Evolutionary conservation across 2,113 vertebrate species (phyloP), one percentile per base, ranked within the genome.

Genomic region (Odobenus rosmarus): DNA sequence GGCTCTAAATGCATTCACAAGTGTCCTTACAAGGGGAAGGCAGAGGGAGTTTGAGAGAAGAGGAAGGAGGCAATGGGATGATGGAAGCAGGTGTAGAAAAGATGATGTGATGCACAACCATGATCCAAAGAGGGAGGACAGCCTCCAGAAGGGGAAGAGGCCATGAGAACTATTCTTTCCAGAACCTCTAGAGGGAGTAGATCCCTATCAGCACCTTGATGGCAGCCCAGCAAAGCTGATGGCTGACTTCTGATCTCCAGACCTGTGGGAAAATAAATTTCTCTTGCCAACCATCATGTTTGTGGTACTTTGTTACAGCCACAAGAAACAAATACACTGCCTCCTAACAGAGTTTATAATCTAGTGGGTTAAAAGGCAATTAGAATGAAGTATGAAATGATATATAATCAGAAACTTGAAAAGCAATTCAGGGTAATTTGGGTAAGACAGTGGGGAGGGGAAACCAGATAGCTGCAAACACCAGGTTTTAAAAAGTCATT

Each of bases 261-360:
- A 39, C 12, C 24, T 49, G 4, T 26, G 23, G 80, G 89, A 49
- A 69, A 84, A 91, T 42, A 31, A 0, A 39, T 64, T 82, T 71
- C 53, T 11, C 0, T 28, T 59, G 49, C 59, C 11, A 95, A 51
- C 10, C 51, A 42, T 39, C 2, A 53, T 13, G 1, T 59, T 21
- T 53, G 26, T 77, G 51, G 31, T 77, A 1, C 82, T 92, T 93
- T 96, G 39, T 90, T n/a, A 88, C 1, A 64, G 79, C 55, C 57
- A 46, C 33, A 95, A 74, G 88, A 79, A 83, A 69, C 23, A 31
- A 83, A 64, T 49, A 36, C 28, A 26, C 46, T 77, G 79, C 5
- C 33, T 95, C 62, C 88, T 24, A 59, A 59, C 16, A 74, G 42
- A 84, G 55, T 31, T 94, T 88, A 64, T 42, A 5, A 71, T 69